A percentile compares a stretch with the other conserved stretches of the same genome.
Evolutionary conservation across 2,113 vertebrate species (phyloP).

Genomic region (Pelusios castaneus): DNA sequence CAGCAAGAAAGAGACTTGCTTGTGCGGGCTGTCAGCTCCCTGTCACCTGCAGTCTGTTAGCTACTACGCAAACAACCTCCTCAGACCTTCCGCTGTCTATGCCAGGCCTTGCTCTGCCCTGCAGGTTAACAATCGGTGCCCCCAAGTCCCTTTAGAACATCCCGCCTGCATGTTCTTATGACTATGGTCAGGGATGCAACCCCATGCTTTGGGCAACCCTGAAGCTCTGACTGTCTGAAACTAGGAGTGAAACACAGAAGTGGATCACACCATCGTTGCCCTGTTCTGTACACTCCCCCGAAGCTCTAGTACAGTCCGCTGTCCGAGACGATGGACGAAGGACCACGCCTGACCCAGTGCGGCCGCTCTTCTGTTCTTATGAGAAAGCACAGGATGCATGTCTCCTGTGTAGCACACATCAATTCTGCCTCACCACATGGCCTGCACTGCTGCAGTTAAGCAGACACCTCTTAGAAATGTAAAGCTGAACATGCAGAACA

Average conservation of each 20-base stretch:
- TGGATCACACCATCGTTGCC: background rate
- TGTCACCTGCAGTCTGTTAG: background rate
- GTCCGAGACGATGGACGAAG: background rate
- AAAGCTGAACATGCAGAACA: slow-evolving; percentile 37
- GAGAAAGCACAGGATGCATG: rapidly evolving
- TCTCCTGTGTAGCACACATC: rapidly evolving
- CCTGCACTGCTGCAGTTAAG: background rate
- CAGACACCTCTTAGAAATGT: slow-evolving; percentile 19
- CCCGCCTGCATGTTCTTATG: background rate
- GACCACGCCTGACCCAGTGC: background rate
- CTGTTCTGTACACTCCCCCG: background rate
- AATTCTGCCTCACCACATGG: background rate
- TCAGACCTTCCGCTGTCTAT: no score
- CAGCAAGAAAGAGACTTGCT: background rate
- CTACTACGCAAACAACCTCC: background rate
- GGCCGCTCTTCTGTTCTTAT: background rate
- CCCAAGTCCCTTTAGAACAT: background rate
- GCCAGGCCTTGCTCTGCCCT: no score
- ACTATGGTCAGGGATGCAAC: no score
- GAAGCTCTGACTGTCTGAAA: background rate
- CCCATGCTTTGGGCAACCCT: no score
- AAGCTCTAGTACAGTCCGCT: background rate
- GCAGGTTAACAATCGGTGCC: background rate
- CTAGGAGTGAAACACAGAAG: background rate
- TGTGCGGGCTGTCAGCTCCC: background rate